Evolutionary conservation across 2,888 invertebrate genomes (phyloP), one percentile per base, ranked within the genome.

Genomic region (Nesidiocoris tenuis): DNA sequence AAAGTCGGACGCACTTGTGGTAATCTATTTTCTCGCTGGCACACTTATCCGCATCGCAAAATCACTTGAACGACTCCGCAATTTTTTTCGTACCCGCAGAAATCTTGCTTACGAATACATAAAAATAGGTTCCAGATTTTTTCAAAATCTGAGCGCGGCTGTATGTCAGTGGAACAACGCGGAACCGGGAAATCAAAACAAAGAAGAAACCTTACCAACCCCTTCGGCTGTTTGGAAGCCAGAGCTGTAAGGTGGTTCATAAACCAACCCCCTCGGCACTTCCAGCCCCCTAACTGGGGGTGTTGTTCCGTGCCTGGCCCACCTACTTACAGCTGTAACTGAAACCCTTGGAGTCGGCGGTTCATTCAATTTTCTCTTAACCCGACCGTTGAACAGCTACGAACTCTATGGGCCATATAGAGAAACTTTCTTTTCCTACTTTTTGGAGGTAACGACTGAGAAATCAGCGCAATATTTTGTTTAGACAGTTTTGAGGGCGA

Each of bases 211-310:
- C 72, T 21, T 39, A 17, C 39, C 72, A 54, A 72, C 61, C 72
- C 72, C 54, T 39, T 23, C 21, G 57, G 63, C 72, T 61, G 72
- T 72, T 72, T 61, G 18, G 64, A 23, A 23, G 64, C 74, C 9
- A 16, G 21, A 74, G 74, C 74, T 18, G 74, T 74, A 74, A 74
- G 74, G 74, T 74, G 74, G 74, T 61, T 74, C 74, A 39, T 74
- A 74, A 74, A 74, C 74, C 65, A 74, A 56, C 74, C 65, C 61
- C 72, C 59, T 59, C 59, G n/a, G 59, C 59, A 3, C 39, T 59
- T 18, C 59, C n/a, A n/a, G n/a, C n/a, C 59, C 59, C 59, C n/a
- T 59, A 3, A 18, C 59, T 18, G 7, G n/a, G n/a, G n/a, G 17
- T 18, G 59, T 59, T 18, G 59, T 18, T n/a, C 59, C 17, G 59